Percentiles rank a stretch among this genome's conserved stretches.
These are phyloP conservation scores for Acheta domesticus DNA, from an alignment of 2,888 invertebrate genomes.

Conservation along the genomic window DNA sequence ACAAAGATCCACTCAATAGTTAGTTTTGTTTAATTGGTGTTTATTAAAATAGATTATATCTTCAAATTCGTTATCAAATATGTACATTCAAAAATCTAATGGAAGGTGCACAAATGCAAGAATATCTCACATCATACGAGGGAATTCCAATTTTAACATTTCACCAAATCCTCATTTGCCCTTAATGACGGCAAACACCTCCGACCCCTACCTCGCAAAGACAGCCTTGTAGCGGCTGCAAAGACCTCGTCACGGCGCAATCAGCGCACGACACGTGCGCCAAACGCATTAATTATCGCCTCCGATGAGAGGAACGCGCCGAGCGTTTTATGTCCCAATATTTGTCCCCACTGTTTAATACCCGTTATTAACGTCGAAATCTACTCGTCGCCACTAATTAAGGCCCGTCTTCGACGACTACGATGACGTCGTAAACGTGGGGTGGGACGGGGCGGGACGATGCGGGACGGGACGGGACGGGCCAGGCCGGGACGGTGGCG, in stretches of 20 bases:
- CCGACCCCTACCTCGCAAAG: too few species aligned
- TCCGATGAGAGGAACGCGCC: not conserved
- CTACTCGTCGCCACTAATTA: not conserved
- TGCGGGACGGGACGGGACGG: not conserved
- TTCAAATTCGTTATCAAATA: too few species aligned
- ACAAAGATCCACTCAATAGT: too few species aligned
- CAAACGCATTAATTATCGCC: not conserved
- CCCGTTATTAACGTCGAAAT: not conserved
- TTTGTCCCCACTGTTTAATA: not conserved
- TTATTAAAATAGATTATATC: too few species aligned
- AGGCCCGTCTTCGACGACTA: not conserved
- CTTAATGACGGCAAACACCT: too few species aligned
- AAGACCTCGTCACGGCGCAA: not conserved
- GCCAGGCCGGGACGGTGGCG: not conserved
- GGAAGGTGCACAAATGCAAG: too few species aligned
- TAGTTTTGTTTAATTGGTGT: too few species aligned
- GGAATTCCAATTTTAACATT: too few species aligned
- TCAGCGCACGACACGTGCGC: not conserved
- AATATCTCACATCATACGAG: too few species aligned
- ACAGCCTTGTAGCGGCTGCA: not conserved
- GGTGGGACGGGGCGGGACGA: not conserved
- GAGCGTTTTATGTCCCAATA: not conserved
- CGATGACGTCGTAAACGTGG: not conserved
- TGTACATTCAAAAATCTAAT: too few species aligned
- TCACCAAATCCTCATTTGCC: too few species aligned